Base-by-base conservation (phyloP, 2,797 vertebrate species). In the Mormyrus hasselquistii region DNA sequence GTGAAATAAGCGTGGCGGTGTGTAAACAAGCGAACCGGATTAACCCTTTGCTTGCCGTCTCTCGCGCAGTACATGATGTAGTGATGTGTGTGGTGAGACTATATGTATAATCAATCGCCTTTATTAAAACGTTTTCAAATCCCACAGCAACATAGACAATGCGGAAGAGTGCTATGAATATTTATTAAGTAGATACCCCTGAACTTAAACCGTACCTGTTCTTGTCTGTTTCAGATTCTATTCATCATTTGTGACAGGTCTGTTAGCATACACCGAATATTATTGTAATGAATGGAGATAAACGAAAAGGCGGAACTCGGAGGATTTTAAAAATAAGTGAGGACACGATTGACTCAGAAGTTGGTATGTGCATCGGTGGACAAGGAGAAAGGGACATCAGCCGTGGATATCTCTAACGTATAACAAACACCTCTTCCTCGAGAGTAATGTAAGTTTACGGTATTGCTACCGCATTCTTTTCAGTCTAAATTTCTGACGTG, bases 401-500 rank as follows among this genome's bases (percentile, higher is more conserved):
- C 49, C n/a, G 44, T 49, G 8, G 47, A 44, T 47, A 49, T 83
- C 79, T 41, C 49, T 73, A 73, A 79, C n/a, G 19, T 44, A 50
- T 84, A n/a, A 0, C 22, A 2, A 50, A 49, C 49, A 50, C 83
- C 83, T 14, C 83, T 29, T 52, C n/a, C 8, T n/a, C 44, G 19
- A 47, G 44, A 82, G 19, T 44, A 47, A 14, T 8, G 50, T 47
- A 29, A 87, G 88, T 53, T 88, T 88, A 53, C 41, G 65, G 62
- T 59, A 53, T 87, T 90, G 29, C 49, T 65, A 53, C 29, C 14
- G 10, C 38, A 86, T 47, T 84, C 47, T 62, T 88, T 88, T 25
- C 55, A 84, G 53, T 50, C 89, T 82, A 34, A 47, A 89, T 89
- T 76, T 89, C 83, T n/a, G 84, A 41, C 38, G 38, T 22, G 90